Percentiles rank a stretch among this genome's conserved stretches.
phyloP scores from a whole-genome alignment of 2,113 vertebrate species.

The Lonchura striata region DNA sequence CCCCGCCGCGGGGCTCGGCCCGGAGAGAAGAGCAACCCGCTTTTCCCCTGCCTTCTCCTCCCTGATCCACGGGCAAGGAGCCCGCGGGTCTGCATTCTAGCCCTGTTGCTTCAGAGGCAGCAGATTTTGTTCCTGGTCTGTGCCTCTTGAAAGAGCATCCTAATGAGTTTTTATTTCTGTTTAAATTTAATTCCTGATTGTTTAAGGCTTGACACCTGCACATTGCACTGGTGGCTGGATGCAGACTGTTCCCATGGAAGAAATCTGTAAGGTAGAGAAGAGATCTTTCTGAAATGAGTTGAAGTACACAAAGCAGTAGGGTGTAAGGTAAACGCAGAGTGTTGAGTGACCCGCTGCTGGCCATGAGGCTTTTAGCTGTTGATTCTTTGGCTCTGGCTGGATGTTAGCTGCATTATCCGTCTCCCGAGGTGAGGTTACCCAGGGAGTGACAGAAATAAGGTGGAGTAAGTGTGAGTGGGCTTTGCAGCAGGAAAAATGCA shows the following conservation, averaged over 20 bases:
- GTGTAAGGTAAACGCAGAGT: not conserved
- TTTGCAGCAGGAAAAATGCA: not conserved
- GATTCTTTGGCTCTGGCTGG: not conserved
- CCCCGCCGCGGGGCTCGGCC: not conserved
- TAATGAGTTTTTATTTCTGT: not conserved
- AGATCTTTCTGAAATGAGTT: not conserved
- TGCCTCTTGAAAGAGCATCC: not conserved
- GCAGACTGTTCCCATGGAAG: not conserved
- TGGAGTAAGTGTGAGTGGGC: not conserved
- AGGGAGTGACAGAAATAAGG: not conserved
- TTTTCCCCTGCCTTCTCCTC: rapidly evolving
- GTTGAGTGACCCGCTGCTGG: not conserved
- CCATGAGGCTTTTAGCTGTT: not conserved
- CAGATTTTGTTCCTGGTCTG: not conserved
- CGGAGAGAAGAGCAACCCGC: rapidly evolving
- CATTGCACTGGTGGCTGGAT: rapidly evolving
- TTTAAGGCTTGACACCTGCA: not conserved
- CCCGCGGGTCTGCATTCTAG: rapidly evolving
- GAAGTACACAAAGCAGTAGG: not conserved
- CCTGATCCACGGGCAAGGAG: no score
- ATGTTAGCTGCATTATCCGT: not conserved
- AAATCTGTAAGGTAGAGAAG: not conserved
- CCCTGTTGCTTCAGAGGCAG: conserved; percentile 6
- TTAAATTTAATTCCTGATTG: not conserved
- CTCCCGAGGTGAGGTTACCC: not conserved